Evolutionary conservation across 2,113 vertebrate species (phyloP).

Genomic region (Gallinago jamesoni): DNA sequence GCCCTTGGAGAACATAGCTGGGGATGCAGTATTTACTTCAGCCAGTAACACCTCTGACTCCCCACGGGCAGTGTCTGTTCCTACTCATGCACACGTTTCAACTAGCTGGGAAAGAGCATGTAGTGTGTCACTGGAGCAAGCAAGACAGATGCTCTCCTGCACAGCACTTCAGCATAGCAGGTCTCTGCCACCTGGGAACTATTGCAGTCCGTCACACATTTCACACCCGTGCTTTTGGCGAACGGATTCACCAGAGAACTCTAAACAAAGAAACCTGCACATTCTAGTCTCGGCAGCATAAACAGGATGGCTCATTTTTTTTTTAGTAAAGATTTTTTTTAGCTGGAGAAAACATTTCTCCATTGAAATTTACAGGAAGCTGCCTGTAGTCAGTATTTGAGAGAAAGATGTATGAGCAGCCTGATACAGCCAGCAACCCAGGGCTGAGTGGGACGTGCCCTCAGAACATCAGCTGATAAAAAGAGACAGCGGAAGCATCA

Average conservation of each 20-base stretch:
- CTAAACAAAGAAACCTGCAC: background rate
- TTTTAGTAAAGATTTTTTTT: background rate
- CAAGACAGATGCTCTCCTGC: background rate
- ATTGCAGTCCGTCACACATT: background rate
- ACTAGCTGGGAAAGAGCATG: background rate
- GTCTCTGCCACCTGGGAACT: background rate
- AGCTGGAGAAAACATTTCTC: background rate
- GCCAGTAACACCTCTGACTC: background rate
- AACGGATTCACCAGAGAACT: background rate
- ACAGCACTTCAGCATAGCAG: background rate
- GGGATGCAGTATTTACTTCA: background rate
- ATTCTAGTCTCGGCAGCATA: background rate
- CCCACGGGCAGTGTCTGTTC: background rate
- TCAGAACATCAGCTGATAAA: background rate
- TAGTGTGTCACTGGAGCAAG: background rate
- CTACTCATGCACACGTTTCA: background rate
- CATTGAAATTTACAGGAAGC: background rate
- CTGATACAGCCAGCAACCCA: background rate
- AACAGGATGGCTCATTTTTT: background rate
- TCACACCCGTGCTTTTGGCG: background rate
- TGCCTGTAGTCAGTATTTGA: background rate
- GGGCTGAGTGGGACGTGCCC: background rate
- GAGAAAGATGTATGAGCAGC: accelerated
- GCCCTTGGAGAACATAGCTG: background rate
- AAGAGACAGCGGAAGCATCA: background rate